A percentile compares a stretch with the other conserved stretches of the same genome.
These are phyloP conservation scores for Pteruthius melanotis DNA, from an alignment of 2,113 vertebrate genomes.

Conservation along the genomic window DNA sequence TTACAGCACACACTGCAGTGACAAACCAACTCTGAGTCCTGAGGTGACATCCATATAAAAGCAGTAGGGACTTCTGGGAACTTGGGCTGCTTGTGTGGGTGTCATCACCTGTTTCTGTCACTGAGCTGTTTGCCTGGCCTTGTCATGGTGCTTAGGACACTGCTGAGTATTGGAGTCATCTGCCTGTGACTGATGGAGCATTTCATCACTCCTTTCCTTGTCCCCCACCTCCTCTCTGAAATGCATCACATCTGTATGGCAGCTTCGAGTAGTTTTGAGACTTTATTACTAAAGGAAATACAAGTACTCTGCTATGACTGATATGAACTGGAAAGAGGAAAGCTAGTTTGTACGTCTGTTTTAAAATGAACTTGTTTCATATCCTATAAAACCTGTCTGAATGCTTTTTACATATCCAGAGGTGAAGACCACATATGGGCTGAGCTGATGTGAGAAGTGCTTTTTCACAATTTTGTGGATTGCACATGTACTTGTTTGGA, in stretches of 20 bases:
- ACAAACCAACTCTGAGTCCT: too few relatives aligned
- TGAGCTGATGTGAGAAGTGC: background rate
- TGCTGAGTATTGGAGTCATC: background rate
- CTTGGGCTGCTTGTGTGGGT: background rate
- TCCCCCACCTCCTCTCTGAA: background rate
- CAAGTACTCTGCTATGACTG: background rate
- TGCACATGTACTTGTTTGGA: fast-evolving
- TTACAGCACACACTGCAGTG: background rate
- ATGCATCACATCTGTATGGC: background rate
- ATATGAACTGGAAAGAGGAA: background rate
- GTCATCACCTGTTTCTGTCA: background rate
- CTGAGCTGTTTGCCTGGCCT: background rate
- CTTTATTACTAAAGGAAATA: background rate
- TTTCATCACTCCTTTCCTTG: background rate
- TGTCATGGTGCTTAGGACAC: background rate
- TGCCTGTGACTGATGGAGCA: background rate
- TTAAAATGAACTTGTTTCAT: background rate
- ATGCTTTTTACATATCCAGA: background rate
- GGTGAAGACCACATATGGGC: background rate
- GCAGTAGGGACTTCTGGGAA: background rate
- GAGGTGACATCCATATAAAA: background rate
- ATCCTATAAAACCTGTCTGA: background rate
- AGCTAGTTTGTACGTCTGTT: background rate
- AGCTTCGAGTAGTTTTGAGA: background rate
- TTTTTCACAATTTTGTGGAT: background rate